Conservation (phyloP, 1,140 invertebrate genomes). For the Amphibalanus amphitrite region DNA sequence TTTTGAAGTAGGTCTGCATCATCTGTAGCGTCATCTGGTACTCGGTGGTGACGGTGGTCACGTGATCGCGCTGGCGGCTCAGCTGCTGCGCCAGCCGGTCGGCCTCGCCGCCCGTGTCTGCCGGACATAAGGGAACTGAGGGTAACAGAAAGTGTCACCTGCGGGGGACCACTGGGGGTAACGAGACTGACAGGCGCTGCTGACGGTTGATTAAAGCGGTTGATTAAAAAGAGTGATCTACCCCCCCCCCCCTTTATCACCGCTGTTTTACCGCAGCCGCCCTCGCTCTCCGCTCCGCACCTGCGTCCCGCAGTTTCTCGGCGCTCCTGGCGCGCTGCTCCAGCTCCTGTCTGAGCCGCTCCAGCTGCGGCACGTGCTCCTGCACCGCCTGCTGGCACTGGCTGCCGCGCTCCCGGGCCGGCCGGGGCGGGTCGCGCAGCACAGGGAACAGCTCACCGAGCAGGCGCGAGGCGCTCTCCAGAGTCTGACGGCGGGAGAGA, state of each 20-base stretch:
- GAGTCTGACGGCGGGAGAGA: background rate
- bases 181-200: too few relatives aligned
- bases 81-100: background rate
- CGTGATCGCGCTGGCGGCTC: background rate
- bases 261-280: too few relatives aligned
- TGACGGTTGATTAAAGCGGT: too few relatives aligned
- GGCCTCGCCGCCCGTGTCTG: background rate
- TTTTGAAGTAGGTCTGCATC: slow-evolving; percentile 47
- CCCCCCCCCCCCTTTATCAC: too few relatives aligned
- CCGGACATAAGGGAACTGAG: too few relatives aligned
- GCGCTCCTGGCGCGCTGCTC: background rate
- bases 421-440: background rate
- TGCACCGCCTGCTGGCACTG: background rate
- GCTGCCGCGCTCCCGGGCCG: too few relatives aligned
- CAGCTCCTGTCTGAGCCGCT: background rate
- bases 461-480: background rate
- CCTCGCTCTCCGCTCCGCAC: background rate
- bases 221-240: too few relatives aligned
- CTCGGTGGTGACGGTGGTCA: slow-evolving; percentile 37
- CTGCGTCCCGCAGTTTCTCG: background rate
- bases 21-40: slow-evolving; percentile 55
- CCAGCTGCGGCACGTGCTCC: background rate
- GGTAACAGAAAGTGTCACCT: too few relatives aligned
- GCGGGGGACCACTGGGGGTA: too few relatives aligned
- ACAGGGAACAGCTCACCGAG: background rate